Evolutionary conservation across 2,888 invertebrate genomes (phyloP).

Genomic region (Drosophila anomalipes): DNA sequence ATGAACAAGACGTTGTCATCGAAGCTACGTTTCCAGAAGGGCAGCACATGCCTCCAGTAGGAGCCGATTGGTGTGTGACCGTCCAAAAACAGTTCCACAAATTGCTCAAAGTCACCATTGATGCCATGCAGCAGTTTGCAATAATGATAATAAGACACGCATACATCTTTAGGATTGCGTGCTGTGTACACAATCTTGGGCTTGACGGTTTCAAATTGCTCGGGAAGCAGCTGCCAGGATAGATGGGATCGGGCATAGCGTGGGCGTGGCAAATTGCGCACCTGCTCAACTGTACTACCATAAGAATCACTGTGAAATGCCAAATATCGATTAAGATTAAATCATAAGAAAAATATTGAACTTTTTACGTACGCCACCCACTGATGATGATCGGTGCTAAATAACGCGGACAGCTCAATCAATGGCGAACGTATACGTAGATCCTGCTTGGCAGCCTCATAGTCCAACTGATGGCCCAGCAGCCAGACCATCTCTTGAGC

Average conservation of each 20-base stretch:
- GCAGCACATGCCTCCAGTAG: slow-evolving; percentile 88
- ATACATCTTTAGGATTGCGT: slow-evolving; percentile 95
- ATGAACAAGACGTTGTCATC: slow-evolving; percentile 91
- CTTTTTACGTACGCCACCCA: slow-evolving; percentile 87
- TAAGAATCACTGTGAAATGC: slow-evolving; percentile 81
- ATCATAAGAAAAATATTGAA: background rate
- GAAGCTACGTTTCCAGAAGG: slow-evolving; percentile 90
- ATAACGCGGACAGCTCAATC: slow-evolving; percentile 89
- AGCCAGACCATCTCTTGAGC: slow-evolving; percentile 97
- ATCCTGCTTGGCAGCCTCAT: slow-evolving; percentile 89
- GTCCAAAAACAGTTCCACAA: slow-evolving; percentile 90
- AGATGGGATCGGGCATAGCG: slow-evolving; percentile 92
- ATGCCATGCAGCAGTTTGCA: slow-evolving; percentile 90
- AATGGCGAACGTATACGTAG: slow-evolving; percentile 88
- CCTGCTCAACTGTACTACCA: slow-evolving; percentile 90
- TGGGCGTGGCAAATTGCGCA: slow-evolving; percentile 89
- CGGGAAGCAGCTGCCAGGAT: slow-evolving; percentile 90
- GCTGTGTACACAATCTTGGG: slow-evolving; percentile 95
- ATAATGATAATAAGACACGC: slow-evolving; percentile 95
- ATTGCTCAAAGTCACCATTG: slow-evolving; percentile 89
- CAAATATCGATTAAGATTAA: background rate
- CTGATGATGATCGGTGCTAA: slow-evolving; percentile 87
- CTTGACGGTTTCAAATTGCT: slow-evolving; percentile 88
- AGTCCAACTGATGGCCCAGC: slow-evolving; percentile 92
- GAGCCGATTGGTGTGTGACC: slow-evolving; percentile 89